Percentiles rank a stretch among this genome's conserved stretches.
Evolutionary conservation across 2,113 vertebrate genomes (phyloP).

Genomic region (Brachirus orientalis): DNA sequence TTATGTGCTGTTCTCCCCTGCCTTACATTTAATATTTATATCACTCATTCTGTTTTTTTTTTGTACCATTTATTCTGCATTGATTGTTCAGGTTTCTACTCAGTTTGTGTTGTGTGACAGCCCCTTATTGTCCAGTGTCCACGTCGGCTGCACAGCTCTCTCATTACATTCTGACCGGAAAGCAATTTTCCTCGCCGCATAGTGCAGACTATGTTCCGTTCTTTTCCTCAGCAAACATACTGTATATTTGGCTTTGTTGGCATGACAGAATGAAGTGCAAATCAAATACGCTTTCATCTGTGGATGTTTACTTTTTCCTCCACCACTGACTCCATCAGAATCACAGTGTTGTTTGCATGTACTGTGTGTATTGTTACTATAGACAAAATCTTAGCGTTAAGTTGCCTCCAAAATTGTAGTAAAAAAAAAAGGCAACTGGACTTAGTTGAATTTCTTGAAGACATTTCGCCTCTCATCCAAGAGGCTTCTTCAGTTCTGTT

Average conservation of each 20-base stretch:
- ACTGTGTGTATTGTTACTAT: neutral
- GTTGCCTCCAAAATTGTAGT: no score
- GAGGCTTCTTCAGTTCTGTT: no score
- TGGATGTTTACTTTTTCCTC: constrained; percentile 22
- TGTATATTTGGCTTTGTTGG: constrained; percentile 20
- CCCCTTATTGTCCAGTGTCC: constrained; percentile 17
- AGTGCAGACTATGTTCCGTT: constrained; percentile 19
- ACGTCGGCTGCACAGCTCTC: no score
- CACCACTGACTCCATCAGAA: neutral
- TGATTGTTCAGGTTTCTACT: neutral
- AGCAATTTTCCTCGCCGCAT: constrained; percentile 19
- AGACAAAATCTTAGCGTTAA: constrained; percentile 8
- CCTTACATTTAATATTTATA: no score
- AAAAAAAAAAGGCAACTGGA: no score
- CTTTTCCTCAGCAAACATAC: constrained; percentile 15
- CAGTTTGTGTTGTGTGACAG: constrained; percentile 10
- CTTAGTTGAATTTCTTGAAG: no score
- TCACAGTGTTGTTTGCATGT: neutral
- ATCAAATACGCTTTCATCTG: no score
- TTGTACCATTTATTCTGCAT: neutral
- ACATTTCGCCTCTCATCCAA: no score
- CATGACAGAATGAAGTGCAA: no score
- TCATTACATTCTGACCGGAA: constrained; percentile 19
- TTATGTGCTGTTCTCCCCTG: no score
- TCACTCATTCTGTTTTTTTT: neutral